phyloP scores from a whole-genome alignment of 53 echinoderm and acorn worm genomes.

The Temnopleurus reevesii region DNA sequence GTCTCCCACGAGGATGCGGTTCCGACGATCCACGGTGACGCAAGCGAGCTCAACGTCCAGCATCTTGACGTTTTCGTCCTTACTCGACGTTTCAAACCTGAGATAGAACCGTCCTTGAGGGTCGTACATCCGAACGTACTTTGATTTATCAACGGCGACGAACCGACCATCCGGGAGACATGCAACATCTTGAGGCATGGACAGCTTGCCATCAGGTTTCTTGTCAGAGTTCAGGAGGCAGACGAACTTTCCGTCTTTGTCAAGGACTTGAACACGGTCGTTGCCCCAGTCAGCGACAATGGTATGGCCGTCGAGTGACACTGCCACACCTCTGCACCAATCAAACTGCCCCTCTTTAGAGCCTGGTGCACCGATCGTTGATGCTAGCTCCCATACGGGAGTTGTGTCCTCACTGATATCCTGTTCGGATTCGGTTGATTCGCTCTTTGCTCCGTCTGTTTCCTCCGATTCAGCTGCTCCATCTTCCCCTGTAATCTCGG shows the following conservation, averaged over 20 bases:
- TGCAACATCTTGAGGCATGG: conserved; percentile 92
- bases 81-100: conserved; percentile 69
- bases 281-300: conserved; percentile 96
- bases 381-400: conserved; percentile 75
- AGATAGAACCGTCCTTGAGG: conserved; percentile 67
- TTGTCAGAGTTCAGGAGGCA: conserved; percentile 77
- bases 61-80: conserved; percentile 18
- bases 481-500: conserved; percentile 71
- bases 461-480: conserved; percentile 60
- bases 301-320: conserved; percentile 73
- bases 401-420: conserved; percentile 47
- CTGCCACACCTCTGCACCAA: conserved; percentile 84
- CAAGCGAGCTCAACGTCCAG: conserved; percentile 79
- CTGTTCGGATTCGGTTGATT: conserved; percentile 50
- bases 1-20: conserved; percentile 79
- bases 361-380: conserved; percentile 73
- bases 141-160: conserved; percentile 81
- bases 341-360: conserved; percentile 82
- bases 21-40: conserved; percentile 83
- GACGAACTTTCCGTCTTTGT: conserved; percentile 65
- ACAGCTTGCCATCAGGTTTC: conserved; percentile 67
- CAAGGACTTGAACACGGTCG: conserved; percentile 88
- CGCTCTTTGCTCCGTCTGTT: conserved; percentile 29
- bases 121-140: conserved; percentile 74
- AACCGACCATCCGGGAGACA: conserved; percentile 86